These are phyloP conservation scores for Callosobruchus maculatus DNA, from an alignment of 2,888 invertebrate genomes.

Conservation along the genomic window DNA sequence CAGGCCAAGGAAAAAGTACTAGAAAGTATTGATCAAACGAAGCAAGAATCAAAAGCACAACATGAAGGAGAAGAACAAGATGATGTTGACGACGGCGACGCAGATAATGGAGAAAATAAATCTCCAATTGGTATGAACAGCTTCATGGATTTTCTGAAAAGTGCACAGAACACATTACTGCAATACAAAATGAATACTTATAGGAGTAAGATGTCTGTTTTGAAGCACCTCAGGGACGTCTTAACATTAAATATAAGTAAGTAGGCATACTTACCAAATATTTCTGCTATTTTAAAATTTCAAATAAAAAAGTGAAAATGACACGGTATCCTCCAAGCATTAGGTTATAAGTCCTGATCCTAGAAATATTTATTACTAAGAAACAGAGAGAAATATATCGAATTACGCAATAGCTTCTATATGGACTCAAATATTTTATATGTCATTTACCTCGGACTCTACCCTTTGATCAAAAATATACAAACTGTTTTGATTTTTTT, in stretches of 20 bases:
- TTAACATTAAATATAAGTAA: constrained; percentile 66
- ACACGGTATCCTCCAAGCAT: too few species aligned
- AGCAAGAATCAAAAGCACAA: not conserved
- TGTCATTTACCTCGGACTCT: too few species aligned
- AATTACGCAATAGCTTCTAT: too few species aligned
- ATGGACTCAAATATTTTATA: too few species aligned
- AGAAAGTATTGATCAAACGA: not conserved
- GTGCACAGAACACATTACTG: constrained; percentile 39
- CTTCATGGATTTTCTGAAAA: constrained; percentile 31
- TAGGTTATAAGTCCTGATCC: too few species aligned
- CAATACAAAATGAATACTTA: constrained; percentile 44
- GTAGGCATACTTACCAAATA: constrained; percentile 23
- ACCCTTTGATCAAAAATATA: too few species aligned
- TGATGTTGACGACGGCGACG: constrained; percentile 2
- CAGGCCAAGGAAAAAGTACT: not conserved
- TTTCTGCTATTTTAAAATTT: not conserved
- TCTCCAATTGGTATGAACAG: constrained; percentile 11
- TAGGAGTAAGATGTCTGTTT: constrained; percentile 56
- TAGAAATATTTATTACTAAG: too few species aligned
- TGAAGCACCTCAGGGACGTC: constrained; percentile 57
- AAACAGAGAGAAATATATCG: too few species aligned
- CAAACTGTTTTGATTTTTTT: too few species aligned
- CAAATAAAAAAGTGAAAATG: too few species aligned
- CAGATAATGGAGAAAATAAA: constrained; percentile 3
- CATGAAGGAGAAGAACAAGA: not conserved